Percentiles rank a stretch among this genome's conserved stretches.
These are phyloP conservation scores for Falco naumanni DNA, from an alignment of 2,797 vertebrate species.

Conservation along the genomic window DNA sequence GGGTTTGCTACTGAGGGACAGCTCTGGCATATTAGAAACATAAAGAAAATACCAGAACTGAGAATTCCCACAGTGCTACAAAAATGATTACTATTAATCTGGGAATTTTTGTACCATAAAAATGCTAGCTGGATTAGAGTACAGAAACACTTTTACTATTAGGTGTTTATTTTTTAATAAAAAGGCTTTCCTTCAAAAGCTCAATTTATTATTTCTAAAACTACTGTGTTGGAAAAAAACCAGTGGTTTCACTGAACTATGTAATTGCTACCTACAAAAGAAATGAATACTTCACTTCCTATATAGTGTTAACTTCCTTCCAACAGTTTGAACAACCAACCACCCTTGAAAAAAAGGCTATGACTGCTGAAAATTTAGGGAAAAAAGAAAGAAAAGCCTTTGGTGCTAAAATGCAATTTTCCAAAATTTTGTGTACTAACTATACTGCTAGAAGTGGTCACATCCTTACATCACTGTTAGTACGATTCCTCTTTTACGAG, in stretches of 20 bases:
- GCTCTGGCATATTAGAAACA: not conserved
- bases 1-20: not conserved
- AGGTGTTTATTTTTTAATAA: not conserved
- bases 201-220: not conserved
- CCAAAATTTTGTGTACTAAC: not conserved
- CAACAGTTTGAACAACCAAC: not conserved
- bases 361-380: not conserved
- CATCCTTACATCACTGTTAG: not conserved
- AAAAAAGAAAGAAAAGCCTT: not conserved
- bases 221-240: not conserved
- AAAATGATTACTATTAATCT: not conserved
- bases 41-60: not conserved
- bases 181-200: not conserved
- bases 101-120: not conserved
- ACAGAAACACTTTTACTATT: not conserved
- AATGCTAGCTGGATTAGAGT: not conserved
- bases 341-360: not conserved
- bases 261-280: not conserved
- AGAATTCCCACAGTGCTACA: not conserved
- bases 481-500: not conserved
- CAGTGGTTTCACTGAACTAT: not conserved
- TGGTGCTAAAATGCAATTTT: not conserved
- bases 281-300: not conserved
- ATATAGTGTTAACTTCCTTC: not conserved
- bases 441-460: not conserved